Evolutionary conservation across 2,113 vertebrate genomes (phyloP).

Genomic region (Leptosomus discolor): DNA sequence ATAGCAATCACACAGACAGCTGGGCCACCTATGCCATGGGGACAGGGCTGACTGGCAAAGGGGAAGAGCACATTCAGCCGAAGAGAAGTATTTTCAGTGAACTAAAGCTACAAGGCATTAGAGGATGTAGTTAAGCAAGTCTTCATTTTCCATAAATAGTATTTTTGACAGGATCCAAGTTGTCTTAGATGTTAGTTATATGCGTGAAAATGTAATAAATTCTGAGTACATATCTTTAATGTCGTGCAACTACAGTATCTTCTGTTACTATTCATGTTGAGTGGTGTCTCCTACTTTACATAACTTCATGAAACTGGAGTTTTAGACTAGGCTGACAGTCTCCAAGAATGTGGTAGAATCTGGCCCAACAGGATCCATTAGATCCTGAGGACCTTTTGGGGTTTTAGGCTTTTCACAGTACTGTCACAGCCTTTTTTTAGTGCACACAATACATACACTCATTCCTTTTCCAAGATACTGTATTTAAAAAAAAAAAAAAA

Average conservation of each 20-base stretch:
- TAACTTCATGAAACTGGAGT: background rate
- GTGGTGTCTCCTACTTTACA: background rate
- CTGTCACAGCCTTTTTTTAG: background rate
- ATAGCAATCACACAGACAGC: accelerated
- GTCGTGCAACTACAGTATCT: background rate
- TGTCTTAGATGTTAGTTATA: background rate
- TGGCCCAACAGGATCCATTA: background rate
- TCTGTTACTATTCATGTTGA: background rate
- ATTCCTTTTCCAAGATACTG: background rate
- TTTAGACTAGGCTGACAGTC: background rate
- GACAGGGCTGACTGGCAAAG: background rate
- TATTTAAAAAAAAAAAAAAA: background rate
- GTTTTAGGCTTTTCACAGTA: background rate
- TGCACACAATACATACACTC: background rate
- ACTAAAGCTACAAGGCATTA: background rate
- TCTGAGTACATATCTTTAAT: background rate
- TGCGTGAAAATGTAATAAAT: background rate
- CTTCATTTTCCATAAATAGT: background rate
- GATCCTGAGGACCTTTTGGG: background rate
- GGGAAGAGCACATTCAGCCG: background rate
- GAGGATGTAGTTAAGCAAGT: background rate
- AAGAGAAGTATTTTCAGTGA: background rate
- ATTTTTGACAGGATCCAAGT: background rate
- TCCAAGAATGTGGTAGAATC: background rate
- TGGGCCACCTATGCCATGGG: background rate